Conservation (phyloP, 2,797 vertebrate species). For the Artibeus jamaicensis region DNA sequence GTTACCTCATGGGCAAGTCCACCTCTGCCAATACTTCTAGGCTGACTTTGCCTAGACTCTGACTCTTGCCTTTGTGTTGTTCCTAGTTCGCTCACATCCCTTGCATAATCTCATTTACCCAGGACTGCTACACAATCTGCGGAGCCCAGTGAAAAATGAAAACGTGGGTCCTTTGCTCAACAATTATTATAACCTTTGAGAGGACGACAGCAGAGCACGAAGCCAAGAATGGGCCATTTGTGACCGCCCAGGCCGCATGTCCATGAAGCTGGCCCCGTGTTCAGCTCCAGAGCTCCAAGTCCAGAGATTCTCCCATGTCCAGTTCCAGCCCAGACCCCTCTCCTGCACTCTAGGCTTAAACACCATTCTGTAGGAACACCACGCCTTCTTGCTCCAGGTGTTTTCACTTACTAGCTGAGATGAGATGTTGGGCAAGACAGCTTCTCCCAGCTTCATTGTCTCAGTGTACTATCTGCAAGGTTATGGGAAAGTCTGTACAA, state of each 20-base stretch:
- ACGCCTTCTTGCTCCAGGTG: not conserved
- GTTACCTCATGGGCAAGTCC: not conserved
- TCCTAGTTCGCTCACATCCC: not conserved
- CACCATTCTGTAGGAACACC: not conserved
- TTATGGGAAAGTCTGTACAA: not conserved
- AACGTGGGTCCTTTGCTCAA: not conserved
- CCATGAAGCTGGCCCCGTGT: not conserved
- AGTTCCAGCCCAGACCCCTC: not conserved
- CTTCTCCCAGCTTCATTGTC: not conserved
- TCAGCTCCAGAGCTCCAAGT: not conserved
- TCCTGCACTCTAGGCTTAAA: not conserved
- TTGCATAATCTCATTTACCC: not conserved
- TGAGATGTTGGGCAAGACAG: not conserved
- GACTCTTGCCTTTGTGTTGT: not conserved
- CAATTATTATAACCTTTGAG: not conserved
- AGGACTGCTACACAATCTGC: not conserved
- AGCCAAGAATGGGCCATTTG: not conserved
- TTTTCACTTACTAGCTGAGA: not conserved
- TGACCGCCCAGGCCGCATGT: not conserved
- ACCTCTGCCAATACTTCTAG: not conserved
- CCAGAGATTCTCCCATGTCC: not conserved
- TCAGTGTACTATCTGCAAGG: not conserved
- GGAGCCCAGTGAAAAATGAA: not conserved
- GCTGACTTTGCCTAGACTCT: not conserved
- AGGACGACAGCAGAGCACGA: not conserved